Evolutionary conservation across 2,797 vertebrate genomes (phyloP), one percentile per base, ranked within the genome.

Genomic region (Epinephelus awoara): DNA sequence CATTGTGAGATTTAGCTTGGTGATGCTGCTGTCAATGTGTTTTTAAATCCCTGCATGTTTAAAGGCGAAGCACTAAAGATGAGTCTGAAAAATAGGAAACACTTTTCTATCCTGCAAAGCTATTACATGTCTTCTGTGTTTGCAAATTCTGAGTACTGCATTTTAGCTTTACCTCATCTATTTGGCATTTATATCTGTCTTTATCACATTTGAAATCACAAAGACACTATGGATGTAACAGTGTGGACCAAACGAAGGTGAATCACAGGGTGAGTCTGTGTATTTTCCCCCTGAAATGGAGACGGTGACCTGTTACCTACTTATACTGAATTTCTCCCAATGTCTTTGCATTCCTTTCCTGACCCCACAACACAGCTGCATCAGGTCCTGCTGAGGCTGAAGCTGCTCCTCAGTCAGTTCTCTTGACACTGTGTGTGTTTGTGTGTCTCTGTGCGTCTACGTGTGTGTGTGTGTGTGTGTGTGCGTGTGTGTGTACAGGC

Each of bases 251-350:
- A 42, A 5, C 1, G 42, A 59, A 38, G 50, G 38, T 27, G 23
- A 51, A 61, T 56, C 0, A 69, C 27, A 56, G 17, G 29, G 44
- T 29, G 23, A 27, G 19, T 21, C 12, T n/a, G 52, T 52, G 34
- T 21, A 27, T 77, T 46, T 80, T 15, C 13, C 21, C 57, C 8
- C 13, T 57, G 7, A 51, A 71, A 51, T 38, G 29, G 42, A 66
- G 46, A 73, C 4, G 23, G 23, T 85, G 90, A 92, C 87, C 91
- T 80, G 69, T 93, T 67, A 86, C 87, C 92, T 81, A 93, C 65
- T 90, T 92, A 25, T 67, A 78, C 63, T 77, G 50, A 68, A 75
- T 85, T 83, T 79, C 63, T 82, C 38, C 7, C 47, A 79, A 87
- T 77, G 64, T 86, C 65, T 78, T 74, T 70, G 67, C 87, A 87